phyloP scores from a whole-genome alignment of 2,888 invertebrate species.

The Sinodicranocentrus sp. region DNA sequence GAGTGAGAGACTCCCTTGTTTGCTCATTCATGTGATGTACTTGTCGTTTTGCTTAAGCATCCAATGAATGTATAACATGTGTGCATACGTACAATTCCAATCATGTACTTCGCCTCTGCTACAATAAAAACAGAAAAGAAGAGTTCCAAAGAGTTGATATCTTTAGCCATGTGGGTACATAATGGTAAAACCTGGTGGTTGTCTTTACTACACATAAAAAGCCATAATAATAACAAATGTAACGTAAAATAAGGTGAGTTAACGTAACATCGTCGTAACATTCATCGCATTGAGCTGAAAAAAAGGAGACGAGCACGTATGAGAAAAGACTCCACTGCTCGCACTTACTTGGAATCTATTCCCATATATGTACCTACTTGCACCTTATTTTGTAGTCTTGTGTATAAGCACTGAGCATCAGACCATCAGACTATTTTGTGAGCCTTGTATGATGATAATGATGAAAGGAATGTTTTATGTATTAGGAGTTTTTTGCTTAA shows the following conservation, averaged over 20 bases:
- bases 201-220: slow-evolving; percentile 2
- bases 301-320: no score
- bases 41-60: slow-evolving; percentile 29
- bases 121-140: background rate
- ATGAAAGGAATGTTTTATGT: slow-evolving; percentile 64
- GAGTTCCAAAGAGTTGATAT: slow-evolving; percentile 2
- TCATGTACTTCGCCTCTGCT: background rate
- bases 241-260: slow-evolving; percentile 34
- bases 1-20: slow-evolving; percentile 53
- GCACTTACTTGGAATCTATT: slow-evolving; percentile 15
- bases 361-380: slow-evolving; percentile 6
- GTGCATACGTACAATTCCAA: background rate
- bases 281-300: background rate
- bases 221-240: slow-evolving; percentile 22
- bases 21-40: slow-evolving; percentile 63
- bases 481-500: slow-evolving; percentile 34
- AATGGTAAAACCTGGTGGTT: slow-evolving; percentile 7
- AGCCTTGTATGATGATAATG: slow-evolving; percentile 24
- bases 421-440: no score
- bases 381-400: background rate
- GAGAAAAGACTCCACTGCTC: no score
- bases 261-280: slow-evolving; percentile 23
- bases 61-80: background rate
- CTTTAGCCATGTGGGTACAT: slow-evolving; percentile 26
- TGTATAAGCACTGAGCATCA: no score